Conservation (phyloP, 2,888 invertebrate genomes). For the Eremobia ochroleuca region DNA sequence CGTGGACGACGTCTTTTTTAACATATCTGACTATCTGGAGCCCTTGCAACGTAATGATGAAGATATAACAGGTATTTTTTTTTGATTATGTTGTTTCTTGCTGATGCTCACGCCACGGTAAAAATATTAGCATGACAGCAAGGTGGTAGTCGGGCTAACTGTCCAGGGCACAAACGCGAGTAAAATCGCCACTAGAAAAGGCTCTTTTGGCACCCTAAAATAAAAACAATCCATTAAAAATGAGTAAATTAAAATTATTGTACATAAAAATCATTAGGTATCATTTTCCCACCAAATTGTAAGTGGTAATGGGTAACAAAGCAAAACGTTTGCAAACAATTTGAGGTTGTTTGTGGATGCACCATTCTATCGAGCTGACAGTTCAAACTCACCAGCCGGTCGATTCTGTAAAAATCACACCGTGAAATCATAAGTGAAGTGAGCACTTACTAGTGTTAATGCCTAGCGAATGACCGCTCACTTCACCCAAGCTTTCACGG, state of each 20-base stretch:
- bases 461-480: too few relatives aligned
- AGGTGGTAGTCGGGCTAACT: not conserved
- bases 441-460: too few relatives aligned
- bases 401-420: too few relatives aligned
- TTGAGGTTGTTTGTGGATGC: constrained; percentile 18
- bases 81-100: not conserved
- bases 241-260: not conserved
- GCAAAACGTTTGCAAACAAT: constrained; percentile 34
- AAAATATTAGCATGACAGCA: not conserved
- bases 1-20: constrained; percentile 76
- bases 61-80: constrained; percentile 76
- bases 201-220: not conserved
- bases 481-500: too few relatives aligned
- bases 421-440: too few relatives aligned
- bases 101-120: not conserved
- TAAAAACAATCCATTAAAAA: not conserved
- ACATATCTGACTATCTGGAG: constrained; percentile 80
- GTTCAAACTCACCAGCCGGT: not conserved
- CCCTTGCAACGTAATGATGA: constrained; percentile 71
- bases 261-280: not conserved
- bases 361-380: not conserved
- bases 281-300: constrained; percentile 16
- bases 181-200: not conserved
- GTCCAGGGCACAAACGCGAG: not conserved
- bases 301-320: constrained; percentile 26